Evolutionary conservation across 2,113 vertebrate genomes (phyloP).

Genomic region (Pitta sordida): DNA sequence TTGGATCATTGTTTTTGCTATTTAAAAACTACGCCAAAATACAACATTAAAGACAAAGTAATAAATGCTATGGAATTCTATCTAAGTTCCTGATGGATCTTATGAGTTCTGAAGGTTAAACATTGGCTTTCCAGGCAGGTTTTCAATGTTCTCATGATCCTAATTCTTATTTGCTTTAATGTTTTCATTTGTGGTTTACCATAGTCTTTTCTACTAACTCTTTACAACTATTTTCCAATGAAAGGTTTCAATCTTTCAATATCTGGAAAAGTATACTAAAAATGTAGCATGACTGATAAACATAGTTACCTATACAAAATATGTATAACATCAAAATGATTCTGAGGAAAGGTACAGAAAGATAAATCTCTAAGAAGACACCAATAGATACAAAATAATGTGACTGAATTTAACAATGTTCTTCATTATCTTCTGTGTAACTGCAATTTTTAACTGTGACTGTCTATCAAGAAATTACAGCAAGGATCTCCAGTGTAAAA

Average conservation of each 20-base stretch:
- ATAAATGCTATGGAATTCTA: background rate
- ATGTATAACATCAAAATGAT: background rate
- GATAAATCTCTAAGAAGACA: background rate
- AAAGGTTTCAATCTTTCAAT: background rate
- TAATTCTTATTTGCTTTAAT: slow-evolving; percentile 1
- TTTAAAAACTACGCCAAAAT: background rate
- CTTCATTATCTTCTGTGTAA: background rate
- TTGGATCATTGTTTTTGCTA: background rate
- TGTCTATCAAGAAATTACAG: background rate
- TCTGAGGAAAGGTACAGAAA: background rate
- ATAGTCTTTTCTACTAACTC: background rate
- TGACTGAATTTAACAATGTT: background rate
- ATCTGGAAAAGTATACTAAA: background rate
- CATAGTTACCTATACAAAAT: background rate
- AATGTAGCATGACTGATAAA: background rate
- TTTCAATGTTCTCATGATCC: background rate
- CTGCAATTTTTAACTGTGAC: background rate
- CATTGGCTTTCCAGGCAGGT: background rate
- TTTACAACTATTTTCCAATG: background rate
- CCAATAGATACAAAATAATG: background rate
- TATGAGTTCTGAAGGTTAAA: background rate
- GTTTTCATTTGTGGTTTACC: background rate
- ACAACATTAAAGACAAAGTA: background rate
- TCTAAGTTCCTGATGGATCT: background rate
- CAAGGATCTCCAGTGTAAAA: background rate